Evolutionary conservation across 2,113 vertebrate species (phyloP).

Genomic region (Platichthys stellatus): DNA sequence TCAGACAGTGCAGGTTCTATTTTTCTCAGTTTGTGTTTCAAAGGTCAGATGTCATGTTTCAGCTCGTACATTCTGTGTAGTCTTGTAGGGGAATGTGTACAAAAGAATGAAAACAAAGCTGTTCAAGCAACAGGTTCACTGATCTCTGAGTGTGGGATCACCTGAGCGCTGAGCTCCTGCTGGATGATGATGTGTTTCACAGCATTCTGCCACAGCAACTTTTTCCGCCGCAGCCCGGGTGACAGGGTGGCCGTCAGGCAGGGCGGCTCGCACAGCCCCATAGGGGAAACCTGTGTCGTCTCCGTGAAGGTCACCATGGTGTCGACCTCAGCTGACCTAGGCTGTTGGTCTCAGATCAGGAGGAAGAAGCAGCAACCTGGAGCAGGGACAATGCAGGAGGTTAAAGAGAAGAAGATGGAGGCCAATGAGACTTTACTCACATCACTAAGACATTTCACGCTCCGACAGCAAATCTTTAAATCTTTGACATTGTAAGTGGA

Average conservation of each 20-base stretch:
- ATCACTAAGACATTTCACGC: background rate
- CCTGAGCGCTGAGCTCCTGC: constrained; percentile 72
- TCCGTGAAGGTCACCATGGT: constrained; percentile 77
- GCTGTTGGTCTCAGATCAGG: constrained; percentile 45
- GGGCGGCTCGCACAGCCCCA: constrained; percentile 61
- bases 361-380: constrained; percentile 28
- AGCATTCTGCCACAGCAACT: constrained; percentile 81
- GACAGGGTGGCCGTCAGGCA: constrained; percentile 58
- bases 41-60: too few relatives aligned
- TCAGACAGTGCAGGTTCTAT: too few relatives aligned
- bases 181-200: constrained; percentile 81
- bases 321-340: constrained; percentile 39
- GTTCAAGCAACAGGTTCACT: background rate
- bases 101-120: too few relatives aligned
- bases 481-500: background rate
- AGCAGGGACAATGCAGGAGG: background rate
- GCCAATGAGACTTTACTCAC: background rate
- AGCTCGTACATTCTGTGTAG: too few relatives aligned
- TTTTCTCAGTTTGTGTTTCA: too few relatives aligned
- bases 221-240: constrained; percentile 74
- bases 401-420: background rate
- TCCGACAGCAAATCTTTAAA: background rate
- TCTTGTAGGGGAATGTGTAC: too few relatives aligned
- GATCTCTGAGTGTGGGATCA: constrained; percentile 25
- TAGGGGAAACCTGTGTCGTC: constrained; percentile 46